Conservation (phyloP, 1,140 invertebrate species). For the Bombus huntii region DNA sequence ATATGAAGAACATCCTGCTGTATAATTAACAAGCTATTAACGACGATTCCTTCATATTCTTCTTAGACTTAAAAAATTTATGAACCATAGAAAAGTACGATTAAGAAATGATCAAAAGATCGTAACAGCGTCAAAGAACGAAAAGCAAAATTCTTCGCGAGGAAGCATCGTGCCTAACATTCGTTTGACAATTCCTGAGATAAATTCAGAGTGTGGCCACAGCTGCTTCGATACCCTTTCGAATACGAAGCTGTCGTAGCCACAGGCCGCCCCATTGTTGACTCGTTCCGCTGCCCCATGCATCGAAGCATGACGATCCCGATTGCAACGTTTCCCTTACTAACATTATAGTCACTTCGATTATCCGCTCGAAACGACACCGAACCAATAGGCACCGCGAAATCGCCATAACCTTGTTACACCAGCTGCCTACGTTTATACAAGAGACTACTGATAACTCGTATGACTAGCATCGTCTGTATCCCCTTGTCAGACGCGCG, state of each 20-base stretch:
- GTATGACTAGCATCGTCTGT: not conserved
- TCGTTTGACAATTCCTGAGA: no score
- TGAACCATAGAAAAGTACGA: no score
- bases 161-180: no score
- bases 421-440: not conserved
- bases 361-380: not conserved
- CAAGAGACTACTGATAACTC: not conserved
- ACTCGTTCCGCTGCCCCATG: not conserved
- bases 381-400: not conserved
- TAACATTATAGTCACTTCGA: not conserved
- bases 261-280: conserved; percentile 20
- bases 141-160: no score
- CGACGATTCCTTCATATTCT: no score
- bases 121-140: no score
- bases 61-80: no score
- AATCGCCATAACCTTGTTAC: not conserved
- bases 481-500: conserved; percentile 17
- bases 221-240: no score
- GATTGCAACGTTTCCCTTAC: conserved; percentile 1
- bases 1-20: no score
- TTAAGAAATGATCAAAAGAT: no score
- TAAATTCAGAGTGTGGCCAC: no score
- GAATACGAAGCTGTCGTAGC: not conserved
- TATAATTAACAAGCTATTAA: no score
- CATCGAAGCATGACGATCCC: conserved; percentile 17